Percentiles rank a stretch among this genome's conserved stretches.
Conservation (phyloP, 2,888 invertebrate genomes). For the Siphonodentalium dalli region DNA sequence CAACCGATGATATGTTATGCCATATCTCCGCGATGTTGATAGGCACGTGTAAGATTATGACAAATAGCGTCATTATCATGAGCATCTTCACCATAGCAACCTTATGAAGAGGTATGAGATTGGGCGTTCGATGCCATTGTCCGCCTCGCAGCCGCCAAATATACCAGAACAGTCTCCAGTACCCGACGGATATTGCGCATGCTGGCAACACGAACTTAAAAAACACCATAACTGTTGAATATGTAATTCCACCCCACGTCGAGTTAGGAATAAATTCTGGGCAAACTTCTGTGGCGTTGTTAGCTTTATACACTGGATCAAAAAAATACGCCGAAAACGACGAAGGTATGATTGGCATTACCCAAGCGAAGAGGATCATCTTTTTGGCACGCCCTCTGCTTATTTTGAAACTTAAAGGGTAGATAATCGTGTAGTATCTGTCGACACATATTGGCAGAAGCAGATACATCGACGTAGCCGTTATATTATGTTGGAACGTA, state of each 20-base stretch:
- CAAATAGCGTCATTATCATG: conserved; percentile 41
- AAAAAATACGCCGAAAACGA: conserved; percentile 50
- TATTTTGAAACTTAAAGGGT: conserved; percentile 62
- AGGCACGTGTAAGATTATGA: conserved; percentile 36
- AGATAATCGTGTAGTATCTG: conserved; percentile 62
- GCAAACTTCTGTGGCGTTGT: conserved; percentile 26
- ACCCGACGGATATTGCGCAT: conserved; percentile 35
- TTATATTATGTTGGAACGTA: conserved; percentile 41
- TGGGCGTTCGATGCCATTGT: conserved; percentile 44
- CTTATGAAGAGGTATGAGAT: conserved; percentile 58
- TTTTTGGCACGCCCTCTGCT: conserved; percentile 55
- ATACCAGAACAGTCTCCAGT: conserved; percentile 43
- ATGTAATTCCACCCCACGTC: conserved; percentile 35
- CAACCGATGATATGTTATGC: conserved; percentile 29
- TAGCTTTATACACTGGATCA: conserved; percentile 15
- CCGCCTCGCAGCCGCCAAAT: conserved; percentile 47
- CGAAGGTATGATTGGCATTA: conserved; percentile 35
- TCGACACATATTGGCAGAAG: conserved; percentile 55
- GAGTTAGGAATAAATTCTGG: conserved; percentile 37
- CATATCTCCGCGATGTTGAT: conserved; percentile 40
- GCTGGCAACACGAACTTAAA: conserved; percentile 43
- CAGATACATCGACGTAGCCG: conserved; percentile 42
- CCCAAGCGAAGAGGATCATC: conserved; percentile 48
- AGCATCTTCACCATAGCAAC: conserved; percentile 61
- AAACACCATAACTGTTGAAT: conserved; percentile 34